A percentile compares a stretch with the other conserved stretches of the same genome.
Conservation (phyloP, 2,113 vertebrate species). For the Chauna torquata region DNA sequence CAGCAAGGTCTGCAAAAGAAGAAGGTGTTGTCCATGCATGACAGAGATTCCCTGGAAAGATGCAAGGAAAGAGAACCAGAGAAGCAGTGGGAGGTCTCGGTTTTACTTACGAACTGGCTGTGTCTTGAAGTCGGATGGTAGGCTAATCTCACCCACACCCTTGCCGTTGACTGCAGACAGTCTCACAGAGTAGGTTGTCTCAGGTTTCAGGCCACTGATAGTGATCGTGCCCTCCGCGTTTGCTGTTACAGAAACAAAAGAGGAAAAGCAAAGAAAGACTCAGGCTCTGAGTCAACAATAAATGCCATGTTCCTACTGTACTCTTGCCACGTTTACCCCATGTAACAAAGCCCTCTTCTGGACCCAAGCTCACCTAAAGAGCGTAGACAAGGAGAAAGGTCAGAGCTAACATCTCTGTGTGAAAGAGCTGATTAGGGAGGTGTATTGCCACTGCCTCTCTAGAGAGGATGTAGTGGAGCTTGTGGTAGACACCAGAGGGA, state of each 20-base stretch:
- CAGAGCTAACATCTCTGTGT: neutral
- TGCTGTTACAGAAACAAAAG: conserved; percentile 47
- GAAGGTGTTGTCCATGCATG: neutral
- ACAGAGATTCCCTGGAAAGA: neutral
- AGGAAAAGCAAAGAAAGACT: neutral
- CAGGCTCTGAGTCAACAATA: neutral
- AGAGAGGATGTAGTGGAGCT: neutral
- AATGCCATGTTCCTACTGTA: neutral
- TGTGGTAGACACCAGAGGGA: neutral
- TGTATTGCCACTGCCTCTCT: neutral
- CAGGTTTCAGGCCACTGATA: conserved; percentile 88
- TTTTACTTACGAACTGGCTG: conserved; percentile 95
- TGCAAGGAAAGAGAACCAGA: neutral
- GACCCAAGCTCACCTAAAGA: neutral
- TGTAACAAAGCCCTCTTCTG: neutral
- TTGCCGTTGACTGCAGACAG: conserved; percentile 95
- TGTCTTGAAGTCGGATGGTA: conserved; percentile 85
- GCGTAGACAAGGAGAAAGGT: neutral
- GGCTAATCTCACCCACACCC: conserved; percentile 89
- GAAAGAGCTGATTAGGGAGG: neutral
- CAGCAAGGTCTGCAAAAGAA: neutral
- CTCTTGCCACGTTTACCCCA: neutral
- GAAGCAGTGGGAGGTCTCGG: neutral
- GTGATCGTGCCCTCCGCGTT: conserved; percentile 80
- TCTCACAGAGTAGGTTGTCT: conserved; percentile 87